Evolutionary conservation across 2,888 invertebrate species (phyloP), one percentile per base, ranked within the genome.

Genomic region (Tetragnatha montana): DNA sequence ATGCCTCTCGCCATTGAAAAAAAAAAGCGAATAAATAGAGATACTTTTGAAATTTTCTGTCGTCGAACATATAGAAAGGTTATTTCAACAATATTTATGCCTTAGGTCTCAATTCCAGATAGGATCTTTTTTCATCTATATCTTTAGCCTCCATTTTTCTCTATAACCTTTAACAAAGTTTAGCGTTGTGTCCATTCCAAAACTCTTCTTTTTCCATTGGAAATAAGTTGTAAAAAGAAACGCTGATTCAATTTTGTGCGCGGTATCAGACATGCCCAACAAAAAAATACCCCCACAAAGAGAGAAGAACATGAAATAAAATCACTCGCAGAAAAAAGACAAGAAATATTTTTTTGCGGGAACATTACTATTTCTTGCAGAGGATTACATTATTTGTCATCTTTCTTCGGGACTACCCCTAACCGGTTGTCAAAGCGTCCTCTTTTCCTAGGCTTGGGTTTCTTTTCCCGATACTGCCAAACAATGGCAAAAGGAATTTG

Each of bases 301-400:
- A 47, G 51, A 21, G 71, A 71, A 2, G 60, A 50, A 76, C n/a
- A 50, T 14, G 70, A 73, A 81, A 81, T 49, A 81, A 81, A 81
- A 81, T 81, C 71, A 8, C 50, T 50, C 21, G 17, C 60, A 79
- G 22, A 78, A 51, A n/a, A 14, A 17, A 12, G 49, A n/a, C 17
- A 70, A 17, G 51, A 35, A 35, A 74, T 21, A 74, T 60, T 74
- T 60, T 12, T 82, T 51, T 19, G 17, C n/a, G 6, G 74, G 22
- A 74, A 74, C 51, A 74, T 74, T 82, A 74, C 73, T 82, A 73
- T 74, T 82, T 71, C 35, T 17, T 60, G 69, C n/a, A 82, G 22
- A 73, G 82, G 71, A 82, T 74, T 82, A 51, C 60, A 82, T 73
- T 74, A 74, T 82, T 82, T 82, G 82, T 82, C 82, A 35, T 74